Base-by-base conservation (phyloP, 2,113 vertebrate genomes). In the Sphaerodactylus townsendi region DNA sequence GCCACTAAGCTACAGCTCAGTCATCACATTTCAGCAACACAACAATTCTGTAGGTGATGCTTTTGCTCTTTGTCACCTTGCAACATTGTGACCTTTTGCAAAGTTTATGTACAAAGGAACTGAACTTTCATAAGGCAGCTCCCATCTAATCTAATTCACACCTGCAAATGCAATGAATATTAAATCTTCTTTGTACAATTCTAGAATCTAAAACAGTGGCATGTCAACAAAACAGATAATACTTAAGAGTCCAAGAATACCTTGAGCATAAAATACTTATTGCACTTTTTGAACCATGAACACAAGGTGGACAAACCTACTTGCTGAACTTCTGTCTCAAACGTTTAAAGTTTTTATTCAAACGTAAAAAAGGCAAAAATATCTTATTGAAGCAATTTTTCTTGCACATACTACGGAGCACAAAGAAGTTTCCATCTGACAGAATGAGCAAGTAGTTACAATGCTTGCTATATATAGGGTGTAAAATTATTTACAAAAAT, bases 101-200 rank as follows among this genome's bases (percentile, higher is more conserved):
- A n/a, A 6, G 37, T n/a, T 39, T 11, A 59, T 59, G 41, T 41
- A 10, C n/a, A 53, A 50, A 30, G 48, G 4, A 30, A 53, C n/a
- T 76, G 48, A 53, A 53, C 9, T 39, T 35, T 35, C 35, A 17
- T 35, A 69, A 69, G 35, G 68, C 68, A 69, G 68, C 15, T 37
- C 68, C 37, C 68, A 69, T 21, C 33, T 68, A 77, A 77, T 28
- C 33, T 37, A 41, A 64, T 85, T 79, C 46, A 84, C 13, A 87
- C 64, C 21, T 66, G 64, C n/a, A 81, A 77, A 66, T 59, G 44
- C 84, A n/a, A 85, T 84, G 86, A 90, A 90, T 91, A 86, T 85
- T 92, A 85, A 86, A 87, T 72, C 56, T 0, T 3, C 30, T 44
- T 85, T 44, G 68, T 73, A 71, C 87, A 89, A 65, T 72, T 82